phyloP scores from a whole-genome alignment of 2,888 invertebrate species.

The Lumbricus terrestris region DNA sequence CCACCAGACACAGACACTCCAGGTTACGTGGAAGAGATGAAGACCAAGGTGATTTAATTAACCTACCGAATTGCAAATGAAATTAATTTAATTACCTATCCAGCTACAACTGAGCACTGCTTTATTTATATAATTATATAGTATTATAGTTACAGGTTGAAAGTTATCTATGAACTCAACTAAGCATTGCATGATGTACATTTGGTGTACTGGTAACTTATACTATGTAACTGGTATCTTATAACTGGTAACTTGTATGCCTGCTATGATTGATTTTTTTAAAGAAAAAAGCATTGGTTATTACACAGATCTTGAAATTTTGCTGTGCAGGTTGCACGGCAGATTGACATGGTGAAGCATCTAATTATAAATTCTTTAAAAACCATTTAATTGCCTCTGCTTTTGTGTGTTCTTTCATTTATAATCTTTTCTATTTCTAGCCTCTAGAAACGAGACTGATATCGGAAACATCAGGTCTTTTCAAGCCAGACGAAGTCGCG shows the following conservation, averaged over 20 bases:
- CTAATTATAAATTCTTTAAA: not conserved
- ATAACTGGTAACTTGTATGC: too few relatives aligned
- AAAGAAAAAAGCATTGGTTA: too few relatives aligned
- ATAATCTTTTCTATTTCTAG: slow-evolving; percentile 35
- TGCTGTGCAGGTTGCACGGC: too few relatives aligned
- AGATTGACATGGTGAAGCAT: too few relatives aligned
- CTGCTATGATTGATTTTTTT: too few relatives aligned
- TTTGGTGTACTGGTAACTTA: too few relatives aligned
- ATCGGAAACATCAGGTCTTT: slow-evolving; percentile 76
- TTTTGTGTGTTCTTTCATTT: too few relatives aligned
- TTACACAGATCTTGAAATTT: too few relatives aligned
- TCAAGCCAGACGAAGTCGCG: slow-evolving; percentile 77
- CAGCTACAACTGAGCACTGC: not conserved
- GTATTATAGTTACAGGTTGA: not conserved
- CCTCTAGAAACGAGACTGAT: slow-evolving; percentile 82
- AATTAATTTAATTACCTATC: not conserved
- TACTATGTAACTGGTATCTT: too few relatives aligned
- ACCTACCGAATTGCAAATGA: not conserved
- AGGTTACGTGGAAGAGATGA: slow-evolving; percentile 83
- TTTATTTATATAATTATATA: not conserved
- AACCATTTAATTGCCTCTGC: not conserved
- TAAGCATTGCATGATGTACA: too few relatives aligned
- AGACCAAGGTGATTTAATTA: slow-evolving; percentile 64
- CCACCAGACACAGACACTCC: slow-evolving; percentile 98
- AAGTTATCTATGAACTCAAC: not conserved